Evolutionary conservation across 2,113 vertebrate genomes (phyloP).

Genomic region (Trochalopteron elliotii): DNA sequence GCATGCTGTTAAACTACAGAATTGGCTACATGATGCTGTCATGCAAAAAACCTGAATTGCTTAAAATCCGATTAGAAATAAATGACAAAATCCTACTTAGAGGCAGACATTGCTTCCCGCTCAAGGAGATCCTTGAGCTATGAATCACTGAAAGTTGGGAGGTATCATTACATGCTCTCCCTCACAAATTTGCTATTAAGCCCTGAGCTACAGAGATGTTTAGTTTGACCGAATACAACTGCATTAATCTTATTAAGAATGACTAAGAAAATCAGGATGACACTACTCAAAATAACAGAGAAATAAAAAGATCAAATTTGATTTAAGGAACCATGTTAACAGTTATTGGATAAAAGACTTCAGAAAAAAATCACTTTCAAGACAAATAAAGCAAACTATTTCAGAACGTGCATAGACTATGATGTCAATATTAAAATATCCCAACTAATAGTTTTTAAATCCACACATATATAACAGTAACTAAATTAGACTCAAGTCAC

Average conservation of each 20-base stretch:
- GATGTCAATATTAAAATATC: background rate
- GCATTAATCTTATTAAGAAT: background rate
- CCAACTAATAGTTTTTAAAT: background rate
- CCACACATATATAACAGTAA: background rate
- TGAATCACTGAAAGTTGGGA: background rate
- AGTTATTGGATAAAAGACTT: background rate
- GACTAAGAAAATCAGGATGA: background rate
- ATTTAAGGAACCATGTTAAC: background rate
- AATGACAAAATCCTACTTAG: background rate
- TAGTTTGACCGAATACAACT: background rate
- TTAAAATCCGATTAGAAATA: background rate
- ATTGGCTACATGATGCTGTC: background rate
- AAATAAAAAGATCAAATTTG: background rate
- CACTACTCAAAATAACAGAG: background rate
- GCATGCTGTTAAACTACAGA: background rate
- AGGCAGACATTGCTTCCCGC: background rate
- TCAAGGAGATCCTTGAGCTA: background rate
- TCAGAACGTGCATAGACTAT: background rate
- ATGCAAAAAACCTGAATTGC: background rate
- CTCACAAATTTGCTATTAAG: background rate
- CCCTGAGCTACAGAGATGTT: background rate
- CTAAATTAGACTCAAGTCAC: background rate
- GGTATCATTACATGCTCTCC: background rate
- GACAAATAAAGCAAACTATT: background rate
- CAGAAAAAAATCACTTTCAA: background rate